These are phyloP conservation scores for Trachops cirrhosus DNA, from an alignment of 2,797 vertebrate genomes.

Conservation along the genomic window DNA sequence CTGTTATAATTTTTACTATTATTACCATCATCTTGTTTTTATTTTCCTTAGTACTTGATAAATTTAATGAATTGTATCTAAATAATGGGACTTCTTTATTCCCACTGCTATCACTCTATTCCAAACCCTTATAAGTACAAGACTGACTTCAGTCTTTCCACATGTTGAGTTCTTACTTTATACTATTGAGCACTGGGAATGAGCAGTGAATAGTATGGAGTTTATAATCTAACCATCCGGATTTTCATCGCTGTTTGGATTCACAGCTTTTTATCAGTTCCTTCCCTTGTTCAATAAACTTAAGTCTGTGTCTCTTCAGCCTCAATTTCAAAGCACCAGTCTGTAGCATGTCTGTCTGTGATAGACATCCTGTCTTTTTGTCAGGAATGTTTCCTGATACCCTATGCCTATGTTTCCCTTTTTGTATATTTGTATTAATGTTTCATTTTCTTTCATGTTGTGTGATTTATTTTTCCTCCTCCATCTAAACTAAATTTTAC, in stretches of 20 bases:
- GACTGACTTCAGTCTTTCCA: background rate
- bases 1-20: background rate
- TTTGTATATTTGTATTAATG: background rate
- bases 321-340: background rate
- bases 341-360: background rate
- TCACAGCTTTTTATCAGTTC: background rate
- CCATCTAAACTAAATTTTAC: background rate
- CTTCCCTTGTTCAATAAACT: background rate
- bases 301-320: background rate
- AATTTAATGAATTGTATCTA: conserved; percentile 31
- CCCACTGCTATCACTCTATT: background rate
- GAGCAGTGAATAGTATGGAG: background rate
- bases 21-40: background rate
- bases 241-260: background rate
- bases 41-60: conserved; percentile 43
- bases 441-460: background rate
- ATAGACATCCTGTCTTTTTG: background rate
- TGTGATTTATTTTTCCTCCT: background rate
- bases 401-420: background rate
- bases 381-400: background rate
- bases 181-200: background rate
- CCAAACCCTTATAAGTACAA: background rate
- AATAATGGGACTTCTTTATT: background rate
- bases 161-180: background rate
- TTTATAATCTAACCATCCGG: background rate